Evolutionary conservation across 1,140 invertebrate species (phyloP).

Genomic region (Psix sp.): DNA sequence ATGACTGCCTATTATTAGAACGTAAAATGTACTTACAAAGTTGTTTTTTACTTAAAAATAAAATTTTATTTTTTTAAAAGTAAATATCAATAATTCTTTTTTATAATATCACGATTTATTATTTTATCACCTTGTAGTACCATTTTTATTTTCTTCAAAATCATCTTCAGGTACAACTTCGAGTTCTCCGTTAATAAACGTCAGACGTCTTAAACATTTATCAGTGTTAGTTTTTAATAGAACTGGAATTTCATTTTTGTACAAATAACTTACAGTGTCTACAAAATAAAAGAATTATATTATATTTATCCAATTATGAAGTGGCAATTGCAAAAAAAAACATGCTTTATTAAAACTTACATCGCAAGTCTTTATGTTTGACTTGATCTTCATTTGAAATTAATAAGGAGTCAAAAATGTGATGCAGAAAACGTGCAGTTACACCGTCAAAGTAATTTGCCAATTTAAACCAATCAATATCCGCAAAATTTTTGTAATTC

Average conservation of each 20-base stretch:
- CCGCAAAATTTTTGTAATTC: slow-evolving; percentile 40
- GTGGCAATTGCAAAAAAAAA: background rate
- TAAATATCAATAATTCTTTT: too few relatives aligned
- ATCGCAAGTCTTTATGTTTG: background rate
- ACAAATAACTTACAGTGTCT: background rate
- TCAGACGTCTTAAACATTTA: background rate
- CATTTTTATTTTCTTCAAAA: too few relatives aligned
- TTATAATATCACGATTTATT: too few relatives aligned
- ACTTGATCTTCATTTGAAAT: background rate
- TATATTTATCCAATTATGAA: background rate
- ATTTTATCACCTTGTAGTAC: too few relatives aligned
- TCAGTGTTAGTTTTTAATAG: background rate
- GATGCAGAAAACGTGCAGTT: slow-evolving; percentile 59
- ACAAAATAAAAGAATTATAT: background rate
- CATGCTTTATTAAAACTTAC: slow-evolving; percentile 1
- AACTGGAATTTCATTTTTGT: background rate
- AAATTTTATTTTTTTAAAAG: too few relatives aligned
- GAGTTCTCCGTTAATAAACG: too few relatives aligned
- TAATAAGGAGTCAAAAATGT: background rate
- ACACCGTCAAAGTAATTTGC: slow-evolving; percentile 62
- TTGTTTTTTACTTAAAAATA: too few relatives aligned
- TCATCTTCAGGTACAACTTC: too few relatives aligned
- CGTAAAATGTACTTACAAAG: too few relatives aligned
- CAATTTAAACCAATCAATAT: slow-evolving; percentile 63
- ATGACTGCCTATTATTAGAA: too few relatives aligned